Evolutionary conservation across 2,888 invertebrate species (phyloP), one percentile per base, ranked within the genome.

Genomic region (Cyclophora punctaria): DNA sequence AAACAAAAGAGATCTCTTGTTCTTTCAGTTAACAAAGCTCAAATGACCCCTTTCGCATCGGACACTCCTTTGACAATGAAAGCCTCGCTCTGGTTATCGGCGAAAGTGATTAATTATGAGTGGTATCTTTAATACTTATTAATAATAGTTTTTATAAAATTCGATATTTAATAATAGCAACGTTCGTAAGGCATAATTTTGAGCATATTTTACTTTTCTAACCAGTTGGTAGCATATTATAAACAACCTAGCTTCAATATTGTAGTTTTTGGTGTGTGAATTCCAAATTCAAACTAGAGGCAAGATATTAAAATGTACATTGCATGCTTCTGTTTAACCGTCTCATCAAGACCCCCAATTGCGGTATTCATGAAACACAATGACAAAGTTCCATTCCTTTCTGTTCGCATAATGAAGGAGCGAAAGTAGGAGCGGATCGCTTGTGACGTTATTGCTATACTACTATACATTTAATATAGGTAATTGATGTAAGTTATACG

Each of bases 91-190:
- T 37, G 71, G 64, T 69, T 71, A 75, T 76, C 71, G 75, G 75
- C 80, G 75, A 79, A 78, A 68, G 76, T 80, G 78, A 83, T 82
- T 83, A 83, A 82, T 82, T 44, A 44, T 5, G 20, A 20, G 20
- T 20, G 20, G 20, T 20, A 20, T 20, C 20, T 20, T 20, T 20
- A 2, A 20, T 20, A 20, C 20, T 20, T 20, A 20, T 20, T 20
- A 20, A 20, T 20, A 20, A 20, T 20, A 20, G 20, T 20, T 20
- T 20, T 20, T 20, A 20, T 20, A 20, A 20, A 20, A 20, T 20
- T 20, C 20, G 20, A 20, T 20, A 20, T 20, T 20, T 20, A 20
- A 20, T 20, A 20, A 20, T 20, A 20, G 20, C 20, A 20, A 20
- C 20, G 20, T 20, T 20, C 20, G 20, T 20, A 20, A 20, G 20